Evolutionary conservation across 2,113 vertebrate genomes (phyloP).

Genomic region (Pollachius pollachius): DNA sequence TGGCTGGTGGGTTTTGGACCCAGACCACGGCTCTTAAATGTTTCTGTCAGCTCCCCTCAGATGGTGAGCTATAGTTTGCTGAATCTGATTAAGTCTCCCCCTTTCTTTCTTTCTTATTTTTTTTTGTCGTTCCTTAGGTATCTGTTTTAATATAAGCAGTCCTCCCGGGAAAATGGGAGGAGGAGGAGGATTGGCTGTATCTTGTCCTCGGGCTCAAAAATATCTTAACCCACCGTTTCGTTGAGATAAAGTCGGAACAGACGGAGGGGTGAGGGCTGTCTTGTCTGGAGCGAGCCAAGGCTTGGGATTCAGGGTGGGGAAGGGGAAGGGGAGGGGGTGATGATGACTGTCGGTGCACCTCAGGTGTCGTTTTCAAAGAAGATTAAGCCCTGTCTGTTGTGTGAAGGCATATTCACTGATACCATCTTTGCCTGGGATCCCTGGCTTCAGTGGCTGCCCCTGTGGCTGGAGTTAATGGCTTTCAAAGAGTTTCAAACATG

Average conservation of each 20-base stretch:
- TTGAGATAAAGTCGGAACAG: constrained; percentile 59
- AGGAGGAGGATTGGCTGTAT: constrained; percentile 50
- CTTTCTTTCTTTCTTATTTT: constrained; percentile 8
- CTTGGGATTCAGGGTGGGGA: constrained; percentile 31
- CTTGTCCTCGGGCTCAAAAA: constrained; percentile 57
- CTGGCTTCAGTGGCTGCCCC: neutral
- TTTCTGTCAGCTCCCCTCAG: constrained; percentile 24
- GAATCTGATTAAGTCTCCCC: constrained; percentile 48
- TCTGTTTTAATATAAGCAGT: constrained; percentile 53
- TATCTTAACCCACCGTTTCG: constrained; percentile 33
- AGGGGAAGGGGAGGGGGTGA: neutral
- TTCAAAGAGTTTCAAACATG: neutral
- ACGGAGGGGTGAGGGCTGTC: constrained; percentile 25
- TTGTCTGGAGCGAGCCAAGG: constrained; percentile 32
- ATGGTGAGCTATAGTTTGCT: constrained; percentile 43
- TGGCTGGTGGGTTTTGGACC: constrained; percentile 1
- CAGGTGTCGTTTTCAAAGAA: constrained; percentile 33
- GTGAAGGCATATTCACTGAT: constrained; percentile 23
- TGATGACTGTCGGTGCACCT: constrained; percentile 21
- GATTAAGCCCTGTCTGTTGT: constrained; percentile 41
- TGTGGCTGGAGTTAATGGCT: neutral
- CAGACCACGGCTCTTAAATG: constrained; percentile 22
- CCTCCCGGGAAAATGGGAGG: constrained; percentile 14
- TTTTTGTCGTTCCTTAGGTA: constrained; percentile 14
- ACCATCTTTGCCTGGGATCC: constrained; percentile 1